Percentiles rank a stretch among this genome's conserved stretches.
These are phyloP conservation scores for Eulimnadia texana DNA, from an alignment of 1,140 invertebrate genomes.

Conservation along the genomic window DNA sequence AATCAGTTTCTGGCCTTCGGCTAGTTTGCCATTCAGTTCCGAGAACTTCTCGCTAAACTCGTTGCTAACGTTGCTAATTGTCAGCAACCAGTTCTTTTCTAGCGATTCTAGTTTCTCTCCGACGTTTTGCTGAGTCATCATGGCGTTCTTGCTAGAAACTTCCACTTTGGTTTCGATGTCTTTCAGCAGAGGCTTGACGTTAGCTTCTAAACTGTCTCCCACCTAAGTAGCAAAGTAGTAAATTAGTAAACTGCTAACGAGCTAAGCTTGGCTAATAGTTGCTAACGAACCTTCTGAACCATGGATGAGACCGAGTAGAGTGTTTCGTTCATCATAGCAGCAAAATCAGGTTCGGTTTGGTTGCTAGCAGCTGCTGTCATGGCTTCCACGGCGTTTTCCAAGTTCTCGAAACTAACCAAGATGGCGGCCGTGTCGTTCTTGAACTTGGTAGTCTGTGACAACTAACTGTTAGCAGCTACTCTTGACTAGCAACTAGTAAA, in stretches of 20 bases:
- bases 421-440: slow-evolving; percentile 17
- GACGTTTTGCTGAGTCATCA: neutral
- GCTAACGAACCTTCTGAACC: neutral
- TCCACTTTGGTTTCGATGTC: neutral
- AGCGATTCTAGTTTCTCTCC: neutral
- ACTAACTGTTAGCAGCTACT: neutral
- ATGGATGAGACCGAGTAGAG: neutral
- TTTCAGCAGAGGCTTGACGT: neutral
- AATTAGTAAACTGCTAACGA: neutral
- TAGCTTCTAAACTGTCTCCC: neutral
- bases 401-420: slow-evolving; percentile 9
- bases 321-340: slow-evolving; percentile 1
- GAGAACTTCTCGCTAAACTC: neutral
- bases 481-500: neutral
- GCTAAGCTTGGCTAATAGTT: neutral
- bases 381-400: slow-evolving; percentile 12
- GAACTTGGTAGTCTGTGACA: slow-evolving; percentile 2
- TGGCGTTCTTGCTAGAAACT: neutral
- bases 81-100: neutral
- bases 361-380: neutral
- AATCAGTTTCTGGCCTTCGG: slow-evolving; percentile 10
- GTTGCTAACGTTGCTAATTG: neutral
- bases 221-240: neutral
- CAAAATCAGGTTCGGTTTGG: neutral
- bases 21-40: neutral